phyloP scores from a whole-genome alignment of 2,888 invertebrate species.

The Rhogogaster chlorosoma region DNA sequence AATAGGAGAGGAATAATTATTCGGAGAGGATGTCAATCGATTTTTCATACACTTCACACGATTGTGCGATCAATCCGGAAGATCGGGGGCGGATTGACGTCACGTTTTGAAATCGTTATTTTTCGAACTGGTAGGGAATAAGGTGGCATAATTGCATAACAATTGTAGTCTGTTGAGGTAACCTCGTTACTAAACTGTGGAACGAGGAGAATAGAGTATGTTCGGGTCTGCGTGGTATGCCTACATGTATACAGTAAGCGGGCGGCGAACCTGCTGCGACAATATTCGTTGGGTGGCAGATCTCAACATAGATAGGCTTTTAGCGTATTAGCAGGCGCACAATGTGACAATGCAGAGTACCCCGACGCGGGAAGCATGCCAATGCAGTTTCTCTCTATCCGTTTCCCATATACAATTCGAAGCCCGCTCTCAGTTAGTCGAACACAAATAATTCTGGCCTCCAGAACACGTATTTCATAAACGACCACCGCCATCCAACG shows the following conservation, averaged over 20 bases:
- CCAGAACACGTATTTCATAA: conserved; percentile 74
- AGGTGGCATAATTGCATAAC: conserved; percentile 53
- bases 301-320: conserved; percentile 78
- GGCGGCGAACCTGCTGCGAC: conserved; percentile 65
- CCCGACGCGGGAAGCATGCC: conserved; percentile 74
- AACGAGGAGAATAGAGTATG: conserved; percentile 58
- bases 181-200: conserved; percentile 73
- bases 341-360: conserved; percentile 74
- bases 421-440: conserved; percentile 41
- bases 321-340: conserved; percentile 77
- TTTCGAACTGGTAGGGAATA: neutral
- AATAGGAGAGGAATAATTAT: neutral
- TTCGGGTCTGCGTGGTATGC: neutral
- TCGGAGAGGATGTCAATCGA: neutral
- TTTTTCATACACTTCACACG: neutral
- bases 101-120: neutral
- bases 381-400: conserved; percentile 74
- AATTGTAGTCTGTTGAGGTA: conserved; percentile 75
- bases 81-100: neutral
- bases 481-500: conserved; percentile 58
- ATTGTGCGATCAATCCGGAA: neutral
- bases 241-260: neutral
- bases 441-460: conserved; percentile 69
- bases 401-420: conserved; percentile 67
- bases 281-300: conserved; percentile 74